Conservation (phyloP, 2,888 invertebrate species). For the Electrophaes corylata region DNA sequence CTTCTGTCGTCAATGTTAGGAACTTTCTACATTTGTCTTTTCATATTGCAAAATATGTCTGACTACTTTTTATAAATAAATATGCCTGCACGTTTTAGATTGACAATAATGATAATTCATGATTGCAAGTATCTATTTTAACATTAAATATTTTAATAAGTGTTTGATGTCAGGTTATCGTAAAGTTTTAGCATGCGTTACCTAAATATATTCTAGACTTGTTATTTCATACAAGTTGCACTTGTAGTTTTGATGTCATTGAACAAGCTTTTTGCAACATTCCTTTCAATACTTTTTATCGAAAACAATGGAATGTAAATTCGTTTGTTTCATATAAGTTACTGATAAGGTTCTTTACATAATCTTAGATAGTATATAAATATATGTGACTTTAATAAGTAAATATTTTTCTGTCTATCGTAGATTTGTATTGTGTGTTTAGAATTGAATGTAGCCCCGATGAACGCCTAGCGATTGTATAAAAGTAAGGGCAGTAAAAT, state of each 20-base stretch:
- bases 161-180: slow-evolving; percentile 1
- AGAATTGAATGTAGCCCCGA: slow-evolving; percentile 44
- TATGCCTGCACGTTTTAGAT: not conserved
- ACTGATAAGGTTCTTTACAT: slow-evolving; percentile 1
- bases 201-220: not conserved
- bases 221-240: not conserved
- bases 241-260: not conserved
- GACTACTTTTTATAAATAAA: not conserved
- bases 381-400: slow-evolving; percentile 3
- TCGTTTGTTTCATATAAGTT: not conserved
- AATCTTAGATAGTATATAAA: slow-evolving; percentile 8
- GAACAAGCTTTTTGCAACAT: slow-evolving; percentile 16
- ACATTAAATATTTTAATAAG: not conserved
- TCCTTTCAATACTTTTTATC: slow-evolving; percentile 13
- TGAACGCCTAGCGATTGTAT: slow-evolving; percentile 73
- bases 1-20: not conserved
- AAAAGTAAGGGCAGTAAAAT: slow-evolving; percentile 68
- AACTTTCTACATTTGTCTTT: not conserved
- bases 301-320: slow-evolving; percentile 16
- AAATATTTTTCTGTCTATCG: slow-evolving; percentile 1
- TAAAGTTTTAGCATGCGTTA: not conserved
- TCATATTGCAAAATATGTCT: not conserved
- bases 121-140: not conserved
- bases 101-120: slow-evolving; percentile 2
- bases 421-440: slow-evolving; percentile 3